Evolutionary conservation across 1,140 invertebrate species (phyloP).

Genomic region (Calliphora vicina): DNA sequence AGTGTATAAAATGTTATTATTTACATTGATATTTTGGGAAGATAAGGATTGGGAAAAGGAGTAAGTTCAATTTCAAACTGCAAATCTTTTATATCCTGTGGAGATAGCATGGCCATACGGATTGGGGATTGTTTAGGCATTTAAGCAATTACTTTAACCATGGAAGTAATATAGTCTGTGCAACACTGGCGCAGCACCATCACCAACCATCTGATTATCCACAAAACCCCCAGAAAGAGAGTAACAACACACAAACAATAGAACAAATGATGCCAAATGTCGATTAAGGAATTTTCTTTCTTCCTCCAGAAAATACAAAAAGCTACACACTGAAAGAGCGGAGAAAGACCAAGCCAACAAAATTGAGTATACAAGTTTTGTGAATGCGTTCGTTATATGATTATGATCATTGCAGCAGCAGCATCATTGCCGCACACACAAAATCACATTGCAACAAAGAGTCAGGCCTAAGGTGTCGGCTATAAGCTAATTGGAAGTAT

Average conservation of each 20-base stretch:
- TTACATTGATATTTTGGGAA: no score
- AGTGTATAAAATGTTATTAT: no score
- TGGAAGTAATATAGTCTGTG: no score
- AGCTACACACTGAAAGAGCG: not conserved
- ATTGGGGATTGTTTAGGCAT: no score
- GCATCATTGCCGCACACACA: not conserved
- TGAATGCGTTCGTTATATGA: not conserved
- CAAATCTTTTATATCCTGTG: no score
- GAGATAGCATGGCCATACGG: no score
- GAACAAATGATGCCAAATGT: conserved; percentile 1
- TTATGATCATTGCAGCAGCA: not conserved
- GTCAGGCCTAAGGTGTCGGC: conserved; percentile 59
- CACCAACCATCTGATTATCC: not conserved
- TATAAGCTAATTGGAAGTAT: conserved; percentile 63
- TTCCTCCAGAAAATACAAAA: not conserved
- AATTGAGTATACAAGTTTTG: not conserved
- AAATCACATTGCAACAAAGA: not conserved
- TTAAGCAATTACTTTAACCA: no score
- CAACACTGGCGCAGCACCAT: no score
- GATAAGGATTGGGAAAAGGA: no score
- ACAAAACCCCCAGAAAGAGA: not conserved
- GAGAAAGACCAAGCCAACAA: not conserved
- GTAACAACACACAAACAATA: not conserved
- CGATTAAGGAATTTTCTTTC: conserved; percentile 1
- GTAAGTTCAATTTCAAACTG: no score